Base-by-base conservation (phyloP, 2,797 vertebrate species). In the Danio albolineatus region DNA sequence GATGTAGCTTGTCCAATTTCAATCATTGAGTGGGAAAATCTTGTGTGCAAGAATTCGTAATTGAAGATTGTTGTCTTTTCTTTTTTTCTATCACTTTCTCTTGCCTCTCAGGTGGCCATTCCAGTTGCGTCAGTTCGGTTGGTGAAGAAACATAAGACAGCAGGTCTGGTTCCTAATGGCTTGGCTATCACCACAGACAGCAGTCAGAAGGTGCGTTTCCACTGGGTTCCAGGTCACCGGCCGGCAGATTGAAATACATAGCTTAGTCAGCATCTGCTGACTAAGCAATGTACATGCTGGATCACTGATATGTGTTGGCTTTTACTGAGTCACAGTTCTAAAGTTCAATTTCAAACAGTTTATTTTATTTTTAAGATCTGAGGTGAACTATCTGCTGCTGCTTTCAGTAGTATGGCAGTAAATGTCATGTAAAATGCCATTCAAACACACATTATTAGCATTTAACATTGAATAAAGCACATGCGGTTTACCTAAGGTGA, bases 61-160 rank as follows among this genome's bases (percentile, higher is more conserved):
- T 5, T 1, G 2, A 38, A 69, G 21, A 16, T 59, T 53, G 10
- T 14, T 2, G 17, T 51, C 65, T 78, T 70, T 66, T 13, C 28
- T 7, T 48, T 16, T 48, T 59, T 13, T 14, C 14, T 77, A 5
- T 7, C 19, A 39, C 57, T 61, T 56, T 56, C 49, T 38, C 41
- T 65, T 4, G 4, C 36, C 19, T 74, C 56, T 64, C 64, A 98
- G 97, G 97, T 98, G 75, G 95, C 94, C 16, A 96, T 97, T 86
- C 96, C 97, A 0, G 95, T 98, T 10, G 89, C 94, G 6, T 97
- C 97, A 0, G 96, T 98, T 5, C 93, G 95, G 67, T 91, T 96
- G 89, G 95, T 99, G 79, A 99, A 98, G 88, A 98, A 98, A 89
- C 97, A 98, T 90, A 97, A 96, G 91, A 97, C 97, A 0, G 97